Evolutionary conservation across 2,113 vertebrate genomes (phyloP).

Genomic region (Aspidoscelis tigris): DNA sequence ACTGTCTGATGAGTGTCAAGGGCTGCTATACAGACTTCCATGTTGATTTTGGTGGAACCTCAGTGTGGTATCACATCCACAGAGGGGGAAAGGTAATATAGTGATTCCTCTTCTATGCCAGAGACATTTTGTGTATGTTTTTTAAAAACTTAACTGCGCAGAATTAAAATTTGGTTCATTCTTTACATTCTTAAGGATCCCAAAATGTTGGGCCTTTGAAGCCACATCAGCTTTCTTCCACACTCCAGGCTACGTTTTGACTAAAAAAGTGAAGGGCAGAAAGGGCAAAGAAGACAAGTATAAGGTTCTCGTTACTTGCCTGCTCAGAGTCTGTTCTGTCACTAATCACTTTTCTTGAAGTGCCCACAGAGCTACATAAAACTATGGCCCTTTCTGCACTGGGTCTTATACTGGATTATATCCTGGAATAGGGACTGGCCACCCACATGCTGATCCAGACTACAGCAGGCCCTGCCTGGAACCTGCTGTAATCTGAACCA

Average conservation of each 20-base stretch:
- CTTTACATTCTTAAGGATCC: neutral
- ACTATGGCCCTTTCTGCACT: too few species aligned
- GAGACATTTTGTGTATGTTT: neutral
- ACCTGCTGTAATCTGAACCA: too few species aligned
- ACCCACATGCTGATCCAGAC: too few species aligned
- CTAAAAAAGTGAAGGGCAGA: constrained; percentile 1
- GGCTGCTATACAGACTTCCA: constrained; percentile 99
- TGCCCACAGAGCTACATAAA: neutral
- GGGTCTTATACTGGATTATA: too few species aligned
- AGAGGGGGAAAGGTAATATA: constrained; percentile 91
- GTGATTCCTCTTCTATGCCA: constrained; percentile 8
- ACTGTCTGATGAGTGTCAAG: constrained; percentile 98
- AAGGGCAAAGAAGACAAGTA: too few species aligned
- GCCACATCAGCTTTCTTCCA: neutral
- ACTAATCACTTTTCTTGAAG: neutral
- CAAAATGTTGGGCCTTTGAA: neutral
- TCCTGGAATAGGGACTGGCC: too few species aligned
- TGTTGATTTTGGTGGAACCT: constrained; percentile 97
- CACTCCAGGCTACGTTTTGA: neutral
- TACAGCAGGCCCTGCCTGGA: too few species aligned
- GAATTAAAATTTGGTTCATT: neutral
- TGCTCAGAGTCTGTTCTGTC: neutral
- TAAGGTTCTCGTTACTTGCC: neutral
- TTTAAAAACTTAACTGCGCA: neutral
- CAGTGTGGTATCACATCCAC: constrained; percentile 98